phyloP scores from a whole-genome alignment of 2,888 invertebrate genomes.

The Quadroppia sp. region DNA sequence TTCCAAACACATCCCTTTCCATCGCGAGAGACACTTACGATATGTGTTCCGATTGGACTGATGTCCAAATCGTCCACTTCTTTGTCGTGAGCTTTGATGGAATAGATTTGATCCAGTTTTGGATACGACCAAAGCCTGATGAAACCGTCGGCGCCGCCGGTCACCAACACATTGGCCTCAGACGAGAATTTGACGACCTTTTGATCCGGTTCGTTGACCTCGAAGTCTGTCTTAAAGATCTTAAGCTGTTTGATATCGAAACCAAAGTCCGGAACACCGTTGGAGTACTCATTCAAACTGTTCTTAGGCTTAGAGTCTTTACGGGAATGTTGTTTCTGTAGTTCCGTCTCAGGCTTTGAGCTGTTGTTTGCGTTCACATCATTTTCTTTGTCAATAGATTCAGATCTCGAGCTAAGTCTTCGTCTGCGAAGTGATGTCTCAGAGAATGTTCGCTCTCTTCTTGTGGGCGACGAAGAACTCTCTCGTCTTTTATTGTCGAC shows the following conservation, averaged over 20 bases:
- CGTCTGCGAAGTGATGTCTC: conserved; percentile 38
- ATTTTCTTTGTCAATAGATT: conserved; percentile 12
- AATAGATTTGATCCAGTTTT: conserved; percentile 65
- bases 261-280: conserved; percentile 43
- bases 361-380: conserved; percentile 35
- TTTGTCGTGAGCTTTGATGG: conserved; percentile 73
- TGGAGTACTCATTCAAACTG: background rate
- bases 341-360: background rate
- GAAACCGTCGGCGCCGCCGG: conserved; percentile 84
- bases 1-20: conserved; percentile 78
- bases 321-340: background rate
- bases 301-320: conserved; percentile 16
- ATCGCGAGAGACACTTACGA: conserved; percentile 83
- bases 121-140: conserved; percentile 86
- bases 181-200: conserved; percentile 76
- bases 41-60: conserved; percentile 68
- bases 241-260: conserved; percentile 53
- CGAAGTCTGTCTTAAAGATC: conserved; percentile 53
- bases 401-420: conserved; percentile 37
- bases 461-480: conserved; percentile 7
- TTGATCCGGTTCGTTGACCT: conserved; percentile 70
- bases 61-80: conserved; percentile 94
- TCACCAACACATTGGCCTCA: conserved; percentile 74
- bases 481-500: conserved; percentile 30
- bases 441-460: conserved; percentile 19